phyloP scores from a whole-genome alignment of 1,140 invertebrate species.

The Drosophila jambulina region DNA sequence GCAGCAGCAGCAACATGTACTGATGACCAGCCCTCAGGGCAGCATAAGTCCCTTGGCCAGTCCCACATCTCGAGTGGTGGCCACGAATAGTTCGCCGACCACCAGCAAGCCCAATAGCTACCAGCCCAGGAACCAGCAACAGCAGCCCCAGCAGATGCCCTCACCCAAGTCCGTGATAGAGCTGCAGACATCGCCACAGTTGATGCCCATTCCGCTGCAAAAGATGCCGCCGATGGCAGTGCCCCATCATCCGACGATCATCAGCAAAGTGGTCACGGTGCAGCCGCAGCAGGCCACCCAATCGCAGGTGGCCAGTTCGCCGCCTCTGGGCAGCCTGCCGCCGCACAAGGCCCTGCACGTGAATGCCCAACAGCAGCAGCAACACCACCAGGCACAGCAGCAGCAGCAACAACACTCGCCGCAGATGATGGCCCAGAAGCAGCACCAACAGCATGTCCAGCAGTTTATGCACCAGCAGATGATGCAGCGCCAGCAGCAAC shows the following conservation, averaged over 20 bases:
- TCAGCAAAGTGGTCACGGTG: conserved; percentile 80
- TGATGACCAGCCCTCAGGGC: conserved; percentile 50
- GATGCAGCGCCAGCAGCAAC: conserved; percentile 52
- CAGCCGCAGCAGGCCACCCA: conserved; percentile 78
- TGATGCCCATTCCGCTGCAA: conserved; percentile 68
- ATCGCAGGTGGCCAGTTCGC: conserved; percentile 61
- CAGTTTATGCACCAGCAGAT: conserved; percentile 70
- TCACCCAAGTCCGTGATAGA: conserved; percentile 67
- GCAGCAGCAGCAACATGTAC: conserved; percentile 37
- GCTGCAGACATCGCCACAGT: conserved; percentile 59
- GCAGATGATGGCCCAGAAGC: conserved; percentile 68
- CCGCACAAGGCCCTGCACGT: conserved; percentile 65
- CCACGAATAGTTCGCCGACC: conserved; percentile 53
- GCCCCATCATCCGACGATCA: conserved; percentile 77
- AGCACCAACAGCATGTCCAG: conserved; percentile 63
- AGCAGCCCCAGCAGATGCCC: conserved; percentile 31
- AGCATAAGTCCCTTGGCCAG: conserved; percentile 67
- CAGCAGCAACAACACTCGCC: conserved; percentile 67
- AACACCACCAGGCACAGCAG: conserved; percentile 56
- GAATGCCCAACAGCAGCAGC: conserved; percentile 58
- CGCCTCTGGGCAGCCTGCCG: conserved; percentile 65
- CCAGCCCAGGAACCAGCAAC: conserved; percentile 27
- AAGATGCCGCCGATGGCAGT: conserved; percentile 74
- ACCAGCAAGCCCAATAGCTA: conserved; percentile 57
- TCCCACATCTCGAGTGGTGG: conserved; percentile 55